Conservation (phyloP, 2,888 invertebrate species). For the Nomada hirtipes region DNA sequence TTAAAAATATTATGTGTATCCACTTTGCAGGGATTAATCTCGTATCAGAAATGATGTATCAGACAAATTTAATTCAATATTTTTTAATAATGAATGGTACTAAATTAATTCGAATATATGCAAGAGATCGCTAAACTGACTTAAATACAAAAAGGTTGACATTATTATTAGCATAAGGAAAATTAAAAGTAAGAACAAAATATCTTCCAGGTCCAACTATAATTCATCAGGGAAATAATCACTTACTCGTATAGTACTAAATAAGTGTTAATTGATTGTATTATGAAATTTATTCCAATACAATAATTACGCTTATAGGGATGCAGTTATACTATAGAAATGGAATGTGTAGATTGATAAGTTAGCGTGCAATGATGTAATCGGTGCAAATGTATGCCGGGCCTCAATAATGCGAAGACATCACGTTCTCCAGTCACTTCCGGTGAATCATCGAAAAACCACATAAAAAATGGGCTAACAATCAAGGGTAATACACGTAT, state of each 20-base stretch:
- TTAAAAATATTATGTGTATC: too few relatives aligned
- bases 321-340: too few relatives aligned
- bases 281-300: constrained; percentile 1
- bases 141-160: too few relatives aligned
- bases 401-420: constrained; percentile 15
- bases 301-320: constrained; percentile 2
- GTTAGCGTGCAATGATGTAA: constrained; percentile 30
- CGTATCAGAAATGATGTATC: too few relatives aligned
- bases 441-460: constrained; percentile 42
- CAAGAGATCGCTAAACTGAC: too few relatives aligned
- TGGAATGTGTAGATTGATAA: too few relatives aligned
- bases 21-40: too few relatives aligned
- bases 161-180: too few relatives aligned
- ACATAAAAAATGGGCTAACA: constrained; percentile 23
- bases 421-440: constrained; percentile 32
- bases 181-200: not conserved
- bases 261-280: not conserved
- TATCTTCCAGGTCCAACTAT: not conserved
- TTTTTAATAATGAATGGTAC: too few relatives aligned
- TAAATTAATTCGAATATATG: too few relatives aligned
- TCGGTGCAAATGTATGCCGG: constrained; percentile 24
- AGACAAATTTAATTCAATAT: too few relatives aligned
- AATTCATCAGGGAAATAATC: not conserved
- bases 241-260: not conserved
- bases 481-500: constrained; percentile 18